Base-by-base conservation (phyloP, 2,888 invertebrate species). In the Muscina levida region DNA sequence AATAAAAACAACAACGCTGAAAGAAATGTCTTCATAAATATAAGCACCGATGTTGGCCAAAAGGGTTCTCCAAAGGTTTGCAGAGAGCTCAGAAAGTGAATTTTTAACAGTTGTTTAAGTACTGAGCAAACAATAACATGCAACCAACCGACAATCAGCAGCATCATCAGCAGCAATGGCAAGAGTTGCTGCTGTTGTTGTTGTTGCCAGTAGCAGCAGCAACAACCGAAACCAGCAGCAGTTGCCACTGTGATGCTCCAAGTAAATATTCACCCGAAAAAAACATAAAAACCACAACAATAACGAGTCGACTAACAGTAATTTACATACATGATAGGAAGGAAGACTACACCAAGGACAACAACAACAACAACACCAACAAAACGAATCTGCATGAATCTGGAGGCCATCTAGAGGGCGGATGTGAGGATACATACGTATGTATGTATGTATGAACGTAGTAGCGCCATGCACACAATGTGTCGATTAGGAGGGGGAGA, bases 101-200 rank as follows among this genome's bases (percentile, higher is more conserved):
- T 77, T 81, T 39, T 71, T 77, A 81, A 77, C 81, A 81, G 81
- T 77, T 77, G 81, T 57, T 77, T 74, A 81, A 81, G 81, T 48
- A 77, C 77, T 74, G 70, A 71, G 48, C 77, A 81, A 81, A 81
- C 77, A 81, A 81, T 77, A 77, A 74, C 62, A 62, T 42, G 62
- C 62, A 59, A 59, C 62, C 42, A 42, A 62, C 62, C 62, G 62
- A 62, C 62, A 62, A 62, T 62, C 37, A 53, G 24, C 51, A 44
- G 22, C 56, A 48, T 6, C 37, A 65, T 22, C 31, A 57, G 19
- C 24, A 53, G 13, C 76, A 56, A 62, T 6, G 46, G 19, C 66
- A 59, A 42, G 22, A 53, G 19, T 46, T 46, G n/a, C n/a, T 3
- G 3, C 51, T 11, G 24, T 31, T 3, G 8, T 31, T 31, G 31